phyloP scores from a whole-genome alignment of 2,797 vertebrate species.

The Perodicticus potto region DNA sequence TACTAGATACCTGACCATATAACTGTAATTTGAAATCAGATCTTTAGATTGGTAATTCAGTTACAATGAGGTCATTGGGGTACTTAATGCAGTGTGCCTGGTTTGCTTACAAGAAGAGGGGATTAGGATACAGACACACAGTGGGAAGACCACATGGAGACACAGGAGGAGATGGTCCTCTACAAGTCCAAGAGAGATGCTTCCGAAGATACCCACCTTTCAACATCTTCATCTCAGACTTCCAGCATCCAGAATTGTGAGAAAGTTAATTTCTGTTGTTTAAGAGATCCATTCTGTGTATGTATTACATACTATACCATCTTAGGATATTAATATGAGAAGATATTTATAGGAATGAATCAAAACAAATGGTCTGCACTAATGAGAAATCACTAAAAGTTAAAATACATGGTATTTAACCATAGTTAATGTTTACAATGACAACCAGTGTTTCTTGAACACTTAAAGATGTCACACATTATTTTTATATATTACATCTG shows the following conservation, averaged over 20 bases:
- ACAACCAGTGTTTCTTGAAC: background rate
- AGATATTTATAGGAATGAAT: background rate
- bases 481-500: background rate
- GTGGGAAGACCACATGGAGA: background rate
- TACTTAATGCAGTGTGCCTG: background rate
- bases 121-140: background rate
- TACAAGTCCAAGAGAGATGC: background rate
- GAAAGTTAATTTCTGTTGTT: background rate
- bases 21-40: background rate
- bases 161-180: background rate
- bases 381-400: background rate
- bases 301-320: no score
- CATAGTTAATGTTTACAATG: background rate
- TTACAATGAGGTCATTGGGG: background rate
- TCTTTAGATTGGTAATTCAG: background rate
- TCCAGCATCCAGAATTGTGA: background rate
- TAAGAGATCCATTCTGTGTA: background rate
- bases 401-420: background rate
- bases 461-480: background rate
- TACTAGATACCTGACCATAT: background rate
- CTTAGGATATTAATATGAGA: background rate
- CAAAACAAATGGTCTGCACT: background rate
- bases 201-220: background rate
- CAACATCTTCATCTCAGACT: background rate
- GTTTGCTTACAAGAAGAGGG: background rate